These are phyloP conservation scores for Marmota monax DNA, from an alignment of 2,113 vertebrate species.

Conservation along the genomic window DNA sequence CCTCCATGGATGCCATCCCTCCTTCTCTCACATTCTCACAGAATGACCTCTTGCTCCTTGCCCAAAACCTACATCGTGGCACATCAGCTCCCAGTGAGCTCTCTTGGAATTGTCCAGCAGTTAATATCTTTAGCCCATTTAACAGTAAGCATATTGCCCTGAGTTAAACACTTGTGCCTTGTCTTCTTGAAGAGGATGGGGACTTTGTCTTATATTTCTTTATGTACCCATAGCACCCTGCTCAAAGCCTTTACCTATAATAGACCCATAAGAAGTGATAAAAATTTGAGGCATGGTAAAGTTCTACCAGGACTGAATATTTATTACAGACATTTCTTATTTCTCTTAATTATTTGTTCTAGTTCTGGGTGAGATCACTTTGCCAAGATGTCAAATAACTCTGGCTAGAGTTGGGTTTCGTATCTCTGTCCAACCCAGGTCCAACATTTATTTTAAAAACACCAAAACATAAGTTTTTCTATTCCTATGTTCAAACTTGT, in stretches of 20 bases:
- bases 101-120: not conserved
- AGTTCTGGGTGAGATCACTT: not conserved
- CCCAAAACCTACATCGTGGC: not conserved
- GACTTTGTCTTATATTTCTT: not conserved
- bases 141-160: not conserved
- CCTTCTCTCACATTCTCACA: not conserved
- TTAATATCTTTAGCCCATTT: not conserved
- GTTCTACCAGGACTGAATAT: not conserved
- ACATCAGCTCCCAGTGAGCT: not conserved
- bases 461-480: not conserved
- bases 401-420: not conserved
- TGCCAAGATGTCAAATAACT: not conserved
- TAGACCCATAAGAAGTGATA: not conserved
- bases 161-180: not conserved
- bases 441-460: not conserved
- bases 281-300: slow-evolving; percentile 46
- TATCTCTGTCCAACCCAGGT: not conserved
- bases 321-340: not conserved
- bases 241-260: not conserved
- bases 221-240: not conserved
- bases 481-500: not conserved
- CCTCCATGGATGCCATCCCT: not conserved
- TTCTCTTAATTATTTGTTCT: not conserved
- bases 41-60: not conserved
- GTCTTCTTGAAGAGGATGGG: not conserved